Percentiles rank a stretch among this genome's conserved stretches.
These are phyloP conservation scores for Prochilodus magdalenae DNA, from an alignment of 2,113 vertebrate genomes.

Conservation along the genomic window DNA sequence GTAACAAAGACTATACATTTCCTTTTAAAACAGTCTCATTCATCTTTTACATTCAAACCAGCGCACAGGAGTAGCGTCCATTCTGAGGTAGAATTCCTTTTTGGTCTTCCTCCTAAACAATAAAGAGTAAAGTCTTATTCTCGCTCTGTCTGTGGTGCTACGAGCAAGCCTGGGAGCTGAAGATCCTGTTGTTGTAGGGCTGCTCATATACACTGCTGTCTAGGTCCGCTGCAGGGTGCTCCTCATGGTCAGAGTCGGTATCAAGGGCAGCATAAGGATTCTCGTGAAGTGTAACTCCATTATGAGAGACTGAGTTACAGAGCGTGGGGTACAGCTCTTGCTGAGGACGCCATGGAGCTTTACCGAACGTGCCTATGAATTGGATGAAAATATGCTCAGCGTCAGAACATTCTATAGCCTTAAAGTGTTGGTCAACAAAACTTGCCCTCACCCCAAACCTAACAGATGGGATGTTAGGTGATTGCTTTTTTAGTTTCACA, in stretches of 20 bases:
- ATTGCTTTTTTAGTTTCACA: no score
- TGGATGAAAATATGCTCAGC: neutral
- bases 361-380: slow-evolving; percentile 92
- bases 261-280: slow-evolving; percentile 77
- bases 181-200: slow-evolving; percentile 79
- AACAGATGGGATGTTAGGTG: no score
- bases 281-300: slow-evolving; percentile 68
- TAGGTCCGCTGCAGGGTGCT: slow-evolving; percentile 72
- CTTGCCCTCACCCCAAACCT: no score
- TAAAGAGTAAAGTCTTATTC: slow-evolving; percentile 49
- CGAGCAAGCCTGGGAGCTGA: slow-evolving; percentile 75
- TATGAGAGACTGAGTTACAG: slow-evolving; percentile 62
- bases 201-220: slow-evolving; percentile 73
- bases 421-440: no score
- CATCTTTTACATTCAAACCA: slow-evolving; percentile 53
- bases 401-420: neutral
- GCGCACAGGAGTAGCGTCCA: slow-evolving; percentile 73
- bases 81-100: slow-evolving; percentile 88
- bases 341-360: slow-evolving; percentile 85
- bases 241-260: slow-evolving; percentile 75
- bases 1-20: slow-evolving; percentile 48
- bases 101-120: slow-evolving; percentile 69
- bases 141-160: slow-evolving; percentile 68
- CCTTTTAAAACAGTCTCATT: slow-evolving; percentile 55
- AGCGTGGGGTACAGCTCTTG: slow-evolving; percentile 75